phyloP scores from a whole-genome alignment of 1,140 invertebrate species.

The Lordiphosa stackelbergi region DNA sequence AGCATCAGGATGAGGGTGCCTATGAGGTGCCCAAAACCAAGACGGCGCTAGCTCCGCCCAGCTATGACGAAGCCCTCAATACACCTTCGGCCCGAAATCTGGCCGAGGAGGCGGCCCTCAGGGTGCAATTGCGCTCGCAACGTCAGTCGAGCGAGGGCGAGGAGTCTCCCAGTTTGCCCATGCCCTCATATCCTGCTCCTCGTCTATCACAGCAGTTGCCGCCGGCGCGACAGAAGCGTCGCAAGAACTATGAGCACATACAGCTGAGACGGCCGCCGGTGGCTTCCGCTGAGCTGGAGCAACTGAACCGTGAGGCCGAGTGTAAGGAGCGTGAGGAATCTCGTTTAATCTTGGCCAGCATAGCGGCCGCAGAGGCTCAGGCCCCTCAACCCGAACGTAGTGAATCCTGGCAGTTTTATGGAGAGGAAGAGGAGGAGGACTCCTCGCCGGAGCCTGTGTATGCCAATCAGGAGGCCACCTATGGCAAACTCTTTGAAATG shows the following conservation, averaged over 20 bases:
- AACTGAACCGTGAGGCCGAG: conserved; percentile 48
- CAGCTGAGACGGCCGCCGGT: conserved; percentile 52
- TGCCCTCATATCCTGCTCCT: conserved; percentile 67
- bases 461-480: conserved; percentile 71
- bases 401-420: conserved; percentile 71
- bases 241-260: conserved; percentile 71
- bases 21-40: conserved; percentile 64
- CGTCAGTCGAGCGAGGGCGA: conserved; percentile 24
- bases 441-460: conserved; percentile 67
- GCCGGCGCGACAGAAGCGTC: conserved; percentile 48
- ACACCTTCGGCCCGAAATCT: conserved; percentile 38
- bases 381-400: conserved; percentile 63
- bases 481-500: conserved; percentile 73
- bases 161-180: conserved; percentile 42
- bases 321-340: conserved; percentile 54
- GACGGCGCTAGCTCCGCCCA: conserved; percentile 36
- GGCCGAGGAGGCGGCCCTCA: conserved; percentile 47
- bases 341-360: conserved; percentile 39
- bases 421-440: conserved; percentile 17
- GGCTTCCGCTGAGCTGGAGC: conserved; percentile 56
- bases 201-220: conserved; percentile 49
- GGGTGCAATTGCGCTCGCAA: conserved; percentile 43
- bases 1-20: conserved; percentile 26
- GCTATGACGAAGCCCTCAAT: conserved; percentile 53
- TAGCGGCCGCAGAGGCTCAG: conserved; percentile 43